Evolutionary conservation across 2,113 vertebrate species (phyloP), one percentile per base, ranked within the genome.

Genomic region (Scytalopus superciliaris): DNA sequence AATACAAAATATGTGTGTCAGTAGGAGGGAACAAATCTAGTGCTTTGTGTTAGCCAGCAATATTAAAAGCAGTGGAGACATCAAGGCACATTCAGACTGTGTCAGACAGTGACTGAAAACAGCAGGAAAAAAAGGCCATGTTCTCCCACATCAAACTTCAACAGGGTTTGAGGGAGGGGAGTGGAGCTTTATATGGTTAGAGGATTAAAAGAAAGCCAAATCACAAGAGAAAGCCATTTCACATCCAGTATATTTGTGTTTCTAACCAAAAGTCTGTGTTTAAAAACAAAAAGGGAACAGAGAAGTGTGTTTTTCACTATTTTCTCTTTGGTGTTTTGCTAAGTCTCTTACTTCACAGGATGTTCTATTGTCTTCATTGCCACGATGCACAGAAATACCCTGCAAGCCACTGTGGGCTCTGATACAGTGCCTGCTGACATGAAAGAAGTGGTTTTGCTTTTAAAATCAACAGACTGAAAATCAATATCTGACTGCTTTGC

Each of bases 31-130:
- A 72, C 30, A 68, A 67, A 87, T 19, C 2, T 4, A 89, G 84
- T 53, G 44, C 64, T 94, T 85, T 84, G 56, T 94, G 80, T 87
- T 84, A 93, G 76, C 76, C 83, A 95, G 76, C 66, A 95, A 75
- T 89, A 93, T 90, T 97, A 94, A 93, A 95, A 95, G 93, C 93
- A 95, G 94, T 2, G 19, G 77, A 75, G 92, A 94, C 92, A 96
- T 95, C 92, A 96, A 95, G 92, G 90, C 82, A 1, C 69, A 78
- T 84, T 92, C 90, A 93, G 80, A 96, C 68, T 40, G 84, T 95
- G 93, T 80, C 92, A 95, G 93, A 87, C 94, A 94, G 80, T 89
- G 93, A 96, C 90, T 96, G 92, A 97, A 97, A 95, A 73, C 94
- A 95, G 93, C 87, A 94, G 80, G 93, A 19, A 75, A 92, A 92